Conservation (phyloP, 2,797 vertebrate genomes). For the Pteronotus mesoamericanus region DNA sequence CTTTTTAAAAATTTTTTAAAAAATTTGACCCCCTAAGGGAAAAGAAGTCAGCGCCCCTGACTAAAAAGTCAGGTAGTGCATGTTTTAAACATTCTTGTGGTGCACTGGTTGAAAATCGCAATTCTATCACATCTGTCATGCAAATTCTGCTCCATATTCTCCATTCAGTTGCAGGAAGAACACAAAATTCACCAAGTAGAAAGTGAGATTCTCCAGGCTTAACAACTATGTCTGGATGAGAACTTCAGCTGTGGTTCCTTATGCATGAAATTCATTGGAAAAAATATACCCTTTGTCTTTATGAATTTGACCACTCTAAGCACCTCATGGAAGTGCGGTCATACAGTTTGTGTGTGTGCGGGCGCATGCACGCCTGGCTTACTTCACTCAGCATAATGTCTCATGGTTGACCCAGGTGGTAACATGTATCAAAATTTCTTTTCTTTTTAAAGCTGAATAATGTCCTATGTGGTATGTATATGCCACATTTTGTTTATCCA, state of each 20-base stretch:
- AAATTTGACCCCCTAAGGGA: no score
- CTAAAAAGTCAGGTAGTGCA: no score
- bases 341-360: not conserved
- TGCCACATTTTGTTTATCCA: not conserved
- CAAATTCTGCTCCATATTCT: not conserved
- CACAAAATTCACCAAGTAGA: not conserved
- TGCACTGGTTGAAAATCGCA: no score
- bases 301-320: not conserved
- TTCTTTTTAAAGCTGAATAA: not conserved
- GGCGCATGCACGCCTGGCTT: not conserved
- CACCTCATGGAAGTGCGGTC: not conserved
- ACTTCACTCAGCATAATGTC: not conserved
- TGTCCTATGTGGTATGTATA: no score
- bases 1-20: no score
- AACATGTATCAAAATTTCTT: not conserved
- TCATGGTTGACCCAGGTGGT: not conserved
- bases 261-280: not conserved
- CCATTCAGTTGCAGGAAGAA: not conserved
- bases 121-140: not conserved
- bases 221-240: not conserved
- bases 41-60: no score
- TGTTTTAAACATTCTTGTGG: no score
- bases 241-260: not conserved
- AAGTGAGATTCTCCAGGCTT: not conserved
- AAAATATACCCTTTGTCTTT: not conserved